A percentile compares a stretch with the other conserved stretches of the same genome.
These are phyloP conservation scores for Hyalella azteca DNA, from an alignment of 2,888 invertebrate species.

Conservation along the genomic window DNA sequence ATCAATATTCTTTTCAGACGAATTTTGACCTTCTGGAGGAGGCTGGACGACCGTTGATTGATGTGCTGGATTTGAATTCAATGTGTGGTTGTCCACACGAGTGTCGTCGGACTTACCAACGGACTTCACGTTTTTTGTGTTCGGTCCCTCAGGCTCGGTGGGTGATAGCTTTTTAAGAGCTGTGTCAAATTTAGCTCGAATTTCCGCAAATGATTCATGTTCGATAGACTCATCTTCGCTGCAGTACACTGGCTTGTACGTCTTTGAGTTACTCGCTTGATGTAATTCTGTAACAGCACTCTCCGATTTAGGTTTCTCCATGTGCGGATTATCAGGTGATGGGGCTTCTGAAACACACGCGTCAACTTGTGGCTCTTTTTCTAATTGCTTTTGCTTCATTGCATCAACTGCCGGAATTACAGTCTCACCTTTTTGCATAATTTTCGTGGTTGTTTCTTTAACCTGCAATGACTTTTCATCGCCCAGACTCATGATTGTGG, in stretches of 20 bases:
- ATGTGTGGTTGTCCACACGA: not conserved
- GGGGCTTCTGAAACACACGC: not conserved
- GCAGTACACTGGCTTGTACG: not conserved
- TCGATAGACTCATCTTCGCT: not conserved
- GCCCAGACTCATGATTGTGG: not conserved
- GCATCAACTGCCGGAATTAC: not conserved
- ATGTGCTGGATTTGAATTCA: not conserved
- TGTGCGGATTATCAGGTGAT: not conserved
- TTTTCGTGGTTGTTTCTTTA: not conserved
- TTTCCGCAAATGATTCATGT: not conserved
- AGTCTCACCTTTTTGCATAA: not conserved
- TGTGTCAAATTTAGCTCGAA: not conserved
- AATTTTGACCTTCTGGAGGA: not conserved
- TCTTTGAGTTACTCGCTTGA: not conserved
- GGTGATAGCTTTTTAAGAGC: not conserved
- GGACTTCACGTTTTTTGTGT: not conserved
- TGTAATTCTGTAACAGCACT: too few species aligned
- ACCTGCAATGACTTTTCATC: not conserved
- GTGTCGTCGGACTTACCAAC: not conserved
- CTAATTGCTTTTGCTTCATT: not conserved
- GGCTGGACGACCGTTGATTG: too few species aligned
- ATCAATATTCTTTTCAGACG: not conserved
- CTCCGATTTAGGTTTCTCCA: too few species aligned
- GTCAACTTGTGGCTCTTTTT: not conserved
- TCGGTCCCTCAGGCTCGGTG: not conserved